Base-by-base conservation (phyloP, 2,888 invertebrate species). In the Platynereis dumerilii region DNA sequence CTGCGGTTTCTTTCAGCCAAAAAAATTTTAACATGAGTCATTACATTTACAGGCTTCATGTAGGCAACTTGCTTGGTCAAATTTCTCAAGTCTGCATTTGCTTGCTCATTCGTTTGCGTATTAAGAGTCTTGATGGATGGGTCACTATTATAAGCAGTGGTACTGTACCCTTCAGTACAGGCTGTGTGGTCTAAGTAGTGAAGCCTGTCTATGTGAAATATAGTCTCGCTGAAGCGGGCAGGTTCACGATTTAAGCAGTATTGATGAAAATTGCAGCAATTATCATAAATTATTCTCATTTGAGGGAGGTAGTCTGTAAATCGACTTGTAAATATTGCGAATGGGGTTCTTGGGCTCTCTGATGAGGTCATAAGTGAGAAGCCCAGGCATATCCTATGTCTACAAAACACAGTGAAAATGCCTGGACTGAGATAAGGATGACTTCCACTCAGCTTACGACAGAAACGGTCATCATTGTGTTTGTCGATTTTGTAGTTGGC, bases 41-140 rank as follows among this genome's bases (percentile, higher is more conserved):
- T 48, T 3, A 48, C 48, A 48, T 48, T 48, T 22, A 10, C 48
- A 5, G 48, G 20, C 48, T 22, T n/a, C 48, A 48, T 48, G 48
- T 48, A 48, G 7, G 48, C 3, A 22, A 48, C 22, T 7, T n/a
- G n/a, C 48, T 48, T 48, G n/a, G 10, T 22, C 48, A 48, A n/a
- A 12, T 48, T 48, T 22, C 48, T 5, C 3, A 48, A n/a, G n/a
- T 48, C 48, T 20, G 48, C 7, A 48, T 48, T 48, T n/a, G 48
- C 48, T 48, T 48, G 48, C 17, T 48, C 48, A 48, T 48, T 48
- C 20, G 17, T 7, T 48, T 48, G 48, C n/a, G 48, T 20, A n/a
- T 48, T 48, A n/a, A 48, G 7, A 7, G n/a, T 48, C 22, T n/a
- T 22, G 22, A 48, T n/a, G 48, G n/a, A 5, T 3, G 22, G n/a